A percentile compares a stretch with the other conserved stretches of the same genome.
Conservation (phyloP, 2,797 vertebrate species). For the Myotis vivesi region DNA sequence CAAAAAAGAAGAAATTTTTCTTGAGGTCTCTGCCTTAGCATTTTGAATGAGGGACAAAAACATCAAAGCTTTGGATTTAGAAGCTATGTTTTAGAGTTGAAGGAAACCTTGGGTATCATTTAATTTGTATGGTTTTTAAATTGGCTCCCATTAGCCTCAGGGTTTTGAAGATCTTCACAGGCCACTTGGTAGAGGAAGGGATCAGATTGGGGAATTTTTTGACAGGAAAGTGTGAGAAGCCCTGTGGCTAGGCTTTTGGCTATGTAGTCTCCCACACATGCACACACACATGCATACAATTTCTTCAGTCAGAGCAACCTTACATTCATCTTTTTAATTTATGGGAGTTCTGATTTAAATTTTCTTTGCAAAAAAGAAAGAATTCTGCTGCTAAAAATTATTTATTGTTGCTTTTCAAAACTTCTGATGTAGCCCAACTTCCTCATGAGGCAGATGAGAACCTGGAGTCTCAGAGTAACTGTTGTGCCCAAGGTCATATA, state of each 20-base stretch:
- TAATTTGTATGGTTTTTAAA: conserved; percentile 2
- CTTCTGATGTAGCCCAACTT: background rate
- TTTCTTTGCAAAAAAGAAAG: background rate
- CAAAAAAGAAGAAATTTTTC: background rate
- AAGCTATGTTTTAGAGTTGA: conserved; percentile 29
- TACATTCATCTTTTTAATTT: background rate
- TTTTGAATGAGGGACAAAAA: background rate
- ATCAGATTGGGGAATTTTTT: background rate
- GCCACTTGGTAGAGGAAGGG: background rate
- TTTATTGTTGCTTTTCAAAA: background rate
- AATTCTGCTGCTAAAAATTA: background rate
- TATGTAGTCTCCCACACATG: background rate
- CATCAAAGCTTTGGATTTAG: background rate
- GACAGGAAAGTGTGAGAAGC: background rate
- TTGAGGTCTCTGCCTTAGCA: background rate
- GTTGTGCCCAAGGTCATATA: background rate
- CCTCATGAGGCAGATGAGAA: background rate
- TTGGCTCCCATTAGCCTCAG: background rate
- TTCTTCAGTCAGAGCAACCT: background rate
- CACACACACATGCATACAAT: background rate
- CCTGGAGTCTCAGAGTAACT: background rate
- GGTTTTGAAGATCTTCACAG: background rate
- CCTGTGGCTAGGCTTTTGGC: background rate
- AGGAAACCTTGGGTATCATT: background rate
- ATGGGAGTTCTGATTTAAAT: background rate